phyloP scores from a whole-genome alignment of 2,113 vertebrate species.

The Vicugna pacos region DNA sequence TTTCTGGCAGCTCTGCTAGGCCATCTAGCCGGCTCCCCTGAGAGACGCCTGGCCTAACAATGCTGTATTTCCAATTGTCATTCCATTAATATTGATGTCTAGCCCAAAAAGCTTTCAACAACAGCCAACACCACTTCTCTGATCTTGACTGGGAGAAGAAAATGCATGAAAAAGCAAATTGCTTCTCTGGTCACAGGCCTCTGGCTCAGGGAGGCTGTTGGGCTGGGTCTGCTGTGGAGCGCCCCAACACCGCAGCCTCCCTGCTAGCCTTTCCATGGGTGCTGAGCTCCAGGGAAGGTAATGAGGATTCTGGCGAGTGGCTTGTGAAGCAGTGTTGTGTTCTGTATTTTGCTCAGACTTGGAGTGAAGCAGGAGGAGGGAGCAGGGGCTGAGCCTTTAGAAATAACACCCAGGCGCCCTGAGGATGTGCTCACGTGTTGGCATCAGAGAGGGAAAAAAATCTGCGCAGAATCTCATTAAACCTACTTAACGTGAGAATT shows the following conservation, averaged over 20 bases:
- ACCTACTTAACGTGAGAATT: neutral
- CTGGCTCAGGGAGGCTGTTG: neutral
- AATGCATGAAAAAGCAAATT: slow-evolving; percentile 64
- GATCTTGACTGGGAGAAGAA: neutral
- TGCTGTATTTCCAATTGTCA: slow-evolving; percentile 42
- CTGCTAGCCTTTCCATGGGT: neutral
- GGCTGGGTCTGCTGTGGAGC: neutral
- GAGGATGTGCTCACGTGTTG: neutral
- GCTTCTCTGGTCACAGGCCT: slow-evolving; percentile 30
- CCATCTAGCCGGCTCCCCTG: neutral
- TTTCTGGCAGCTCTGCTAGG: neutral
- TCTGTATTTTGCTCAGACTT: neutral
- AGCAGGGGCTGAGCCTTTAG: neutral
- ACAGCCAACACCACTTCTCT: slow-evolving; percentile 48
- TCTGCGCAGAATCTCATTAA: slow-evolving; percentile 15
- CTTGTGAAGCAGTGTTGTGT: neutral
- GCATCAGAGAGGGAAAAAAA: neutral
- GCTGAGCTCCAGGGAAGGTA: neutral
- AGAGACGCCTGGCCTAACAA: neutral
- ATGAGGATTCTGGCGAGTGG: neutral
- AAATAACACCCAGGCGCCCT: neutral
- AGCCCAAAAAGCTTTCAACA: slow-evolving; percentile 34
- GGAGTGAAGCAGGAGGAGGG: neutral
- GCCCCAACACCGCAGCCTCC: neutral
- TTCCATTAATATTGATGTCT: slow-evolving; percentile 43